Conservation (phyloP, 2,888 invertebrate species). For the Byasa hedistus region DNA sequence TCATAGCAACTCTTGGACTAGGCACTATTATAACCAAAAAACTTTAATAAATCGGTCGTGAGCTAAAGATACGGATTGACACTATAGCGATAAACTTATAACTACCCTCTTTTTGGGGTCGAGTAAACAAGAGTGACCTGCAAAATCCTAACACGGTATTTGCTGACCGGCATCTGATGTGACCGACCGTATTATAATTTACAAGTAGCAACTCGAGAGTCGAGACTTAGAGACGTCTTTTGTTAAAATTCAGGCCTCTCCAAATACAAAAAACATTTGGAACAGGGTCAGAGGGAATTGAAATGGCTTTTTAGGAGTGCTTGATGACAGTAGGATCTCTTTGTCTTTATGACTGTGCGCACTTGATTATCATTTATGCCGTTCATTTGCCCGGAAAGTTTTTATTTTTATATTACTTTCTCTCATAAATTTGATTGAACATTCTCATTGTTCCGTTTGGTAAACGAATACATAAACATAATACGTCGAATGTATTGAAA, state of each 20-base stretch:
- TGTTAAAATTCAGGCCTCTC: constrained; percentile 26
- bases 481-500: too few species aligned
- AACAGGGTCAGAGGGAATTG: constrained; percentile 26
- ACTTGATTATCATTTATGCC: constrained; percentile 20
- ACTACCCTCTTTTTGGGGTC: neutral
- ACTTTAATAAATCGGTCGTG: too few species aligned
- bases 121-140: neutral
- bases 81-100: neutral
- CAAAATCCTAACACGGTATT: constrained; percentile 9
- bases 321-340: constrained; percentile 15
- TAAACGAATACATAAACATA: too few species aligned
- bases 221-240: constrained; percentile 25
- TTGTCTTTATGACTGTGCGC: constrained; percentile 21
- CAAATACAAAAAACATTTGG: constrained; percentile 28
- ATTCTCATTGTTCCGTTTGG: neutral
- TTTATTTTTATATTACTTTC: neutral
- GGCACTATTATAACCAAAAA: too few species aligned
- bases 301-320: constrained; percentile 26
- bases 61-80: too few species aligned
- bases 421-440: neutral
- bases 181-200: constrained; percentile 28
- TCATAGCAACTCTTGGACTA: too few species aligned
- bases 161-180: constrained; percentile 22
- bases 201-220: constrained; percentile 15
- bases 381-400: neutral